Conservation (phyloP, 2,888 invertebrate genomes). For the Xestoiulus laeticollis region DNA sequence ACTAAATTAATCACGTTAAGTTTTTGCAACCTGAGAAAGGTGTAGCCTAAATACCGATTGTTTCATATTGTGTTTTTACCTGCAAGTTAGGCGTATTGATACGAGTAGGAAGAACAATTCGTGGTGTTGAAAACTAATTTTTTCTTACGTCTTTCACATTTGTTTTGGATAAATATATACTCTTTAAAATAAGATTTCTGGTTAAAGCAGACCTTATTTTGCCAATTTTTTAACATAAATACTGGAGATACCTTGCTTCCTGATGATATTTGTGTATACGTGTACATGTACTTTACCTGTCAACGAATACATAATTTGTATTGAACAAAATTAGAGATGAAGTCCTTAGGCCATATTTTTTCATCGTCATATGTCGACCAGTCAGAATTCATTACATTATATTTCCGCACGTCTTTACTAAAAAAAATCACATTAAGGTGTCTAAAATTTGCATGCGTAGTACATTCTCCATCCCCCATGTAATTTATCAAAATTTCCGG, state of each 20-base stretch:
- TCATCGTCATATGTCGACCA: too few species aligned
- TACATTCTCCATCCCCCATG: too few species aligned
- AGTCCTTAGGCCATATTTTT: too few species aligned
- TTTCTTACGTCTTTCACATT: background rate
- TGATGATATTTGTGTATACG: background rate
- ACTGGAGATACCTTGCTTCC: background rate
- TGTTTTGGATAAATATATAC: too few species aligned
- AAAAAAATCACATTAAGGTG: too few species aligned
- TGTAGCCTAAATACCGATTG: slow-evolving; percentile 50
- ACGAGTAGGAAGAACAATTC: background rate
- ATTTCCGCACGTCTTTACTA: too few species aligned
- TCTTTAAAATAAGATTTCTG: too few species aligned
- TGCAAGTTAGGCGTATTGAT: background rate
- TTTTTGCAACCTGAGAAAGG: slow-evolving; percentile 44
- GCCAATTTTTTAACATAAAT: background rate
- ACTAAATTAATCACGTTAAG: slow-evolving; percentile 27
- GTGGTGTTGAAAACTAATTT: background rate
- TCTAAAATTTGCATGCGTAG: too few species aligned
- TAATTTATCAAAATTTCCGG: too few species aligned
- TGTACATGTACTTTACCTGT: background rate
- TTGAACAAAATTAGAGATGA: background rate
- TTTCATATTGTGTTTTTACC: slow-evolving; percentile 9
- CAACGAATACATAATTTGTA: background rate
- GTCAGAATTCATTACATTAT: too few species aligned
- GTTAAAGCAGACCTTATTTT: too few species aligned